Evolutionary conservation across 2,113 vertebrate species (phyloP).

Genomic region (Alligator sinensis): DNA sequence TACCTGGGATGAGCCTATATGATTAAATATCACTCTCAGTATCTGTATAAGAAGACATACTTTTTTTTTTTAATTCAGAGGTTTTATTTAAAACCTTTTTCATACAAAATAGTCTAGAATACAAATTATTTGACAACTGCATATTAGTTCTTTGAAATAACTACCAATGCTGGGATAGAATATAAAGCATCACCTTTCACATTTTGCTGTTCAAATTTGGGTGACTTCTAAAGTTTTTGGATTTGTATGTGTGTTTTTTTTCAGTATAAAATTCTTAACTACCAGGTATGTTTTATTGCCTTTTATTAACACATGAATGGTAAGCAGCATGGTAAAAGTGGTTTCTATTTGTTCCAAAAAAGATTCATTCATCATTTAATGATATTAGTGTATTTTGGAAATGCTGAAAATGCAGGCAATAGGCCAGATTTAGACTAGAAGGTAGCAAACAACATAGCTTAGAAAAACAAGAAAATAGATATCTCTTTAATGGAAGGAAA

Average conservation of each 20-base stretch:
- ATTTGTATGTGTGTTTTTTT: not conserved
- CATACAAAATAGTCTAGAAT: not conserved
- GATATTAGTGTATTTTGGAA: not conserved
- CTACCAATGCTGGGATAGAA: constrained; percentile 1
- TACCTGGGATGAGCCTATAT: not conserved
- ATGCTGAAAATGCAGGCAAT: not conserved
- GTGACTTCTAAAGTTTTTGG: not conserved
- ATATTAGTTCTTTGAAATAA: not conserved
- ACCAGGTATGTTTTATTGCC: not conserved
- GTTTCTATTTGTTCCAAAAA: not conserved
- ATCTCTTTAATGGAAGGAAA: not conserved
- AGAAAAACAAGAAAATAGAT: not conserved
- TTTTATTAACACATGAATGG: not conserved
- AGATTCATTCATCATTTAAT: not conserved
- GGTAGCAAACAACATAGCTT: not conserved
- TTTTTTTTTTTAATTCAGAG: constrained; percentile 16
- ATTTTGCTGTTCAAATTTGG: not conserved
- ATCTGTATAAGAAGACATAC: not conserved
- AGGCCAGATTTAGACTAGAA: not conserved
- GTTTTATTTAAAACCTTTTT: not conserved
- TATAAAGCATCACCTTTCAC: not conserved
- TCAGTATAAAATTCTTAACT: not conserved
- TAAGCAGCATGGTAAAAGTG: not conserved
- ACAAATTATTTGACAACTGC: not conserved
- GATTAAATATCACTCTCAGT: not conserved